A percentile compares a stretch with the other conserved stretches of the same genome.
Evolutionary conservation across 2,113 vertebrate species (phyloP).

Genomic region (Lepus timidus): DNA sequence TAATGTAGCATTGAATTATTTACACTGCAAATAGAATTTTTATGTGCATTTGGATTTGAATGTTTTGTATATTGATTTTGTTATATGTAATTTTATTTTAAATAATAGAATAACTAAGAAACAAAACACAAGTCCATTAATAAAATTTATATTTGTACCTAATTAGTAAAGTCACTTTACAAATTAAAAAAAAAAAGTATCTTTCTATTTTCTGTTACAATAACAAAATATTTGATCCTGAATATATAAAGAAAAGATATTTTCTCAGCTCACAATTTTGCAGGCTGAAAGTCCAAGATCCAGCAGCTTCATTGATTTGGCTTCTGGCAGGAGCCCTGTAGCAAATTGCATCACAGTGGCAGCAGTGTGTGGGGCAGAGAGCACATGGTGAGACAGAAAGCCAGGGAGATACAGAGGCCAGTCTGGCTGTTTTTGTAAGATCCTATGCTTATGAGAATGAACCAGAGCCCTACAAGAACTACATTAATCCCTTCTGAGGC

Average conservation of each 20-base stretch:
- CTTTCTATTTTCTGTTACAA: background rate
- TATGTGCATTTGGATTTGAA: background rate
- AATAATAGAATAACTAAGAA: background rate
- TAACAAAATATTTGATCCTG: background rate
- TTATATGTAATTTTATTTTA: slow-evolving; percentile 25
- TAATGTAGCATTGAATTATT: background rate
- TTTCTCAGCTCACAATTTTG: background rate
- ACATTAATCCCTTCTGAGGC: background rate
- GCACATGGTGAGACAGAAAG: background rate
- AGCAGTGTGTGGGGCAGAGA: background rate
- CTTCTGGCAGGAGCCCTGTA: background rate
- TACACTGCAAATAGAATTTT: background rate
- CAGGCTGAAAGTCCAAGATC: background rate
- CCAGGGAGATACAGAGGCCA: background rate
- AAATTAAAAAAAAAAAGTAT: background rate
- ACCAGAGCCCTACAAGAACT: background rate
- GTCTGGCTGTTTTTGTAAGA: background rate
- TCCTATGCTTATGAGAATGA: background rate
- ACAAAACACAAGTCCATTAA: background rate
- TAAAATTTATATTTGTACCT: background rate
- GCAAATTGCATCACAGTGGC: too few relatives aligned
- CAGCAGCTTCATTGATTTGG: background rate
- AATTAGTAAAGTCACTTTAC: background rate
- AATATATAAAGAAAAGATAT: background rate
- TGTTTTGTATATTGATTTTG: background rate